phyloP scores from a whole-genome alignment of 2,888 invertebrate species.

The Ommatoiulus sabulosus region DNA sequence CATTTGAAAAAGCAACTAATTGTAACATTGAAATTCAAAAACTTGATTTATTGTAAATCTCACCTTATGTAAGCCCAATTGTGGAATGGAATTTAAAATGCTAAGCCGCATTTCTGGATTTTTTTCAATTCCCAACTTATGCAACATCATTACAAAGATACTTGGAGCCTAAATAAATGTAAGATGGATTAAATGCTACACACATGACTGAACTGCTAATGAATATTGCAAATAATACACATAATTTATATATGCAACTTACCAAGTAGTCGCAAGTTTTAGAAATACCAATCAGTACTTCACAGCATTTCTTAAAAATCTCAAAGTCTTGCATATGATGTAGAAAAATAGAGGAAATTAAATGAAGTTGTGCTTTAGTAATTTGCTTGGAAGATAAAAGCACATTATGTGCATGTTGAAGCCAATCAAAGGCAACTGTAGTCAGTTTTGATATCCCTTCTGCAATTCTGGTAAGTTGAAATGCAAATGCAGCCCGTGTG shows the following conservation, averaged over 20 bases:
- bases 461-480: slow-evolving; percentile 9
- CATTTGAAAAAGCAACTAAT: not conserved
- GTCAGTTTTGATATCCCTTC: not conserved
- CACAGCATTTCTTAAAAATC: not conserved
- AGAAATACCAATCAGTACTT: not conserved
- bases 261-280: not conserved
- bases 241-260: not conserved
- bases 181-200: too few species aligned
- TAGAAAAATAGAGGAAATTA: slow-evolving; percentile 11
- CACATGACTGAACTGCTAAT: too few species aligned
- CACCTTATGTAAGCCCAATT: not conserved
- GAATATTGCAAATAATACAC: not conserved
- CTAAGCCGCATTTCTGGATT: slow-evolving; percentile 24
- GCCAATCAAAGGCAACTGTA: slow-evolving; percentile 9
- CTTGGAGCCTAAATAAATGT: not conserved
- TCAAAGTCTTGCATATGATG: not conserved
- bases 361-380: not conserved
- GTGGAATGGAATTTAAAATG: slow-evolving; percentile 34
- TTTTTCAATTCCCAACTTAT: not conserved
- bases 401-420: not conserved
- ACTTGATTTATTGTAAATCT: not conserved
- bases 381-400: not conserved
- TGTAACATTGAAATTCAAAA: not conserved
- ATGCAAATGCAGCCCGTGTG: slow-evolving; percentile 8
- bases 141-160: slow-evolving; percentile 1